Evolutionary conservation across 2,888 invertebrate genomes (phyloP), one percentile per base, ranked within the genome.

Genomic region (Plebejus melissa): DNA sequence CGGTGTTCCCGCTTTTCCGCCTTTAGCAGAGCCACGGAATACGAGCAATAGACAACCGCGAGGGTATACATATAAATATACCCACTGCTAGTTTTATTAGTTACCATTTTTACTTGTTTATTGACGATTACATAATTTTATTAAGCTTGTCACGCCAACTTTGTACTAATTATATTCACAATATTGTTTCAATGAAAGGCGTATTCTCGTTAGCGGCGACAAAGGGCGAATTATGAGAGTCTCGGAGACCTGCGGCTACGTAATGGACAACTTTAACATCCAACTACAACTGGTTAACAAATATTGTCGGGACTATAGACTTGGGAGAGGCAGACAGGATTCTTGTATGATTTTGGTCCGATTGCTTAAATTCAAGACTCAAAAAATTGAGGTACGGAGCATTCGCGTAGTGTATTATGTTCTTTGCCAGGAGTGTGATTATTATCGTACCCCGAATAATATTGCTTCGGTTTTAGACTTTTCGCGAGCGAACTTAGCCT

Each of bases 251-350:
- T 77, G 79, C 79, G 84, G 86, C 86, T 78, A 82, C 83, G 87
- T 87, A 89, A 87, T 84, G 85, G 85, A 86, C 87, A 87, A 87
- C 83, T 87, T 82, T 82, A 83, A 83, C 84, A 82, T 80, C 78
- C 65, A 65, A 82, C 75, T 81, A 78, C 80, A 79, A 79, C 79
- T 80, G 80, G 82, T 79, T 78, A 80, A 77, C 78, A 76, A 79
- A 79, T 78, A 79, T 82, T 82, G 82, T 82, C 81, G 78, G 75
- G 79, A 6, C 65, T 32, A 65, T 65, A 32, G 65, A 36, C 32
- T 65, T 13, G 16, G 3, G 4, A 36, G 22, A 1, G 2, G 13
- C 2, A 65, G 65, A 65, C 65, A 32, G 11, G 32, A 46, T 9
- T 2, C 46, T 46, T 46, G 9, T 11, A 46, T 9, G 46, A 46